These are phyloP conservation scores for Elephantulus edwardii DNA, from an alignment of 2,113 vertebrate genomes.

Conservation along the genomic window DNA sequence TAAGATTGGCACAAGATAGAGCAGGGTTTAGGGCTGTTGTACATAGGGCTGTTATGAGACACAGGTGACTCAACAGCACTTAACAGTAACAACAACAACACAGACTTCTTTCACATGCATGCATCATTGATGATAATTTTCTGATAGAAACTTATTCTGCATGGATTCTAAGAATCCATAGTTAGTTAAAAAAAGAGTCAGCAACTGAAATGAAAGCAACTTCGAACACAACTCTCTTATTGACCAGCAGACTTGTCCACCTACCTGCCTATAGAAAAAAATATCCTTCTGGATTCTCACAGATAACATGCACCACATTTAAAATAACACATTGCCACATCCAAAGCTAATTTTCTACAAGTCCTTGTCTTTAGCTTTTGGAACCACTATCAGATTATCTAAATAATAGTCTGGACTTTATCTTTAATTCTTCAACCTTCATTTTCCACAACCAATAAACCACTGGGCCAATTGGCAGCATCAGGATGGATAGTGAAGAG, in stretches of 20 bases:
- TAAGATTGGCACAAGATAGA: too few species aligned
- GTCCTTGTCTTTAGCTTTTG: not conserved
- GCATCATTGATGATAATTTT: not conserved
- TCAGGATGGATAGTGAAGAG: too few species aligned
- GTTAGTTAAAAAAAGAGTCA: not conserved
- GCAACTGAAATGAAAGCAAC: not conserved
- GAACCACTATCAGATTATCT: not conserved
- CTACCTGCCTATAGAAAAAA: not conserved
- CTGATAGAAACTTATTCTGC: not conserved
- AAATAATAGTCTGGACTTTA: not conserved
- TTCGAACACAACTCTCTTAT: not conserved
- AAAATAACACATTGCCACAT: not conserved
- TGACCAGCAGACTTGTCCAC: not conserved
- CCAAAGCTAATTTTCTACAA: not conserved
- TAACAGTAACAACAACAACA: too few species aligned
- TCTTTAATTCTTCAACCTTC: not conserved
- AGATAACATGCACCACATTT: not conserved
- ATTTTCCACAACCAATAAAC: not conserved
- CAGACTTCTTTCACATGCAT: not conserved
- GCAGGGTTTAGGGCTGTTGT: too few species aligned
- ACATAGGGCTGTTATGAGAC: too few species aligned
- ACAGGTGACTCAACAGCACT: too few species aligned
- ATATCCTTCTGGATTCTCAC: not conserved
- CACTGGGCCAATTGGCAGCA: too few species aligned
- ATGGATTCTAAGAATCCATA: not conserved